Percentiles rank a stretch among this genome's conserved stretches.
Conservation (phyloP, 2,797 vertebrate genomes). For the Gymnothorax javanicus region DNA sequence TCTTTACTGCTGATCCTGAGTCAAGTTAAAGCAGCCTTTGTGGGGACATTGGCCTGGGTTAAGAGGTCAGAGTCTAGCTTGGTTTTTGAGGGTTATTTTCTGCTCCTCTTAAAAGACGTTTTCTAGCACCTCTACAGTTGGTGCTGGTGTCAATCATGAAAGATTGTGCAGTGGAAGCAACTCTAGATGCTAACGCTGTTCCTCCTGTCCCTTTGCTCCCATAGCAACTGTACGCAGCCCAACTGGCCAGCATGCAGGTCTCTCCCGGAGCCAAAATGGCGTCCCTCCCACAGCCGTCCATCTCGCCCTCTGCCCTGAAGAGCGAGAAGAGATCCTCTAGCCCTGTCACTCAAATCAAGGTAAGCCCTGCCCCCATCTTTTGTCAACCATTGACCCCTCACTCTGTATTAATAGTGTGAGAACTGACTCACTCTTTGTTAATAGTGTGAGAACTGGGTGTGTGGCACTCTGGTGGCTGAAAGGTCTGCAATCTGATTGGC, state of each 20-base stretch:
- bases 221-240: conserved; percentile 98
- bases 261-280: conserved; percentile 99
- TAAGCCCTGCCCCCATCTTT: conserved; percentile 60
- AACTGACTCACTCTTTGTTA: background rate
- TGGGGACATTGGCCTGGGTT: too few relatives aligned
- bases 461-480: background rate
- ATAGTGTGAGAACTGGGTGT: background rate
- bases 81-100: too few relatives aligned
- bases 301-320: conserved; percentile 96
- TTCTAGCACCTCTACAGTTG: background rate
- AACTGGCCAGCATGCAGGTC: conserved; percentile 99
- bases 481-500: too few relatives aligned
- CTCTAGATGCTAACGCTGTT: conserved; percentile 73
- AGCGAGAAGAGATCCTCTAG: conserved; percentile 98
- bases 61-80: too few relatives aligned
- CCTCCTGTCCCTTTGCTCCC: conserved; percentile 65
- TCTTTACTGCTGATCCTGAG: too few relatives aligned
- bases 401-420: background rate
- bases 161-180: conserved; percentile 70
- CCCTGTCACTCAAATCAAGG: conserved; percentile 96
- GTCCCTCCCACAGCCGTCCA: conserved; percentile 89
- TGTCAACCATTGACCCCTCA: conserved; percentile 36
- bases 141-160: conserved; percentile 68
- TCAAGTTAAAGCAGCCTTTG: too few relatives aligned
- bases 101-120: too few relatives aligned